Percentiles rank a stretch among this genome's conserved stretches.
Evolutionary conservation across 2,113 vertebrate species (phyloP).

Genomic region (Chaetorhynchus papuensis): DNA sequence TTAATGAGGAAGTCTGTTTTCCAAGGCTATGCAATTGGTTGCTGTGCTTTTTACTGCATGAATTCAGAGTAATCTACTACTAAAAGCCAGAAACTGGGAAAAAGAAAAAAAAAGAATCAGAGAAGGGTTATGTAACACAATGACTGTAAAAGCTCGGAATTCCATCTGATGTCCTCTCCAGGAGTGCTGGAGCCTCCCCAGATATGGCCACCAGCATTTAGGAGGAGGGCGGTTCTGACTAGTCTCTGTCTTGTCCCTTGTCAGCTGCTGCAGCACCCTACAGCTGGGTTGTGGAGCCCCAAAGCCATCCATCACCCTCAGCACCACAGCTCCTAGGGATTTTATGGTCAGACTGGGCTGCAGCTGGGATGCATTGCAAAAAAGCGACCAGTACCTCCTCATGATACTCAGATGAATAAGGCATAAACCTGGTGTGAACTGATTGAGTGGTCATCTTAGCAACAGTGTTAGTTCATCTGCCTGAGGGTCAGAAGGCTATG

Average conservation of each 20-base stretch:
- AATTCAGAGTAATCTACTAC: background rate
- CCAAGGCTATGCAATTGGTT: background rate
- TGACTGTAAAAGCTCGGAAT: background rate
- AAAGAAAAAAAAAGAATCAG: background rate
- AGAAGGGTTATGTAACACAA: background rate
- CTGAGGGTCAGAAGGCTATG: background rate
- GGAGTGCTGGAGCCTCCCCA: background rate
- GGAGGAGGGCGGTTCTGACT: background rate
- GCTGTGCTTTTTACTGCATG: constrained; percentile 4
- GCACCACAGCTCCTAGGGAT: background rate
- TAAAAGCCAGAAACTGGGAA: background rate
- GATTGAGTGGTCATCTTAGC: background rate
- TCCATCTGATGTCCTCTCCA: background rate
- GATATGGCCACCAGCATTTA: background rate
- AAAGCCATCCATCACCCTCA: background rate
- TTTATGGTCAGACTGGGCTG: accelerated
- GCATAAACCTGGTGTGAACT: background rate
- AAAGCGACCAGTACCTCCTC: background rate
- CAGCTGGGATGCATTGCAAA: background rate
- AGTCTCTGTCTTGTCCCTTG: background rate
- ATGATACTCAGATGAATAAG: background rate
- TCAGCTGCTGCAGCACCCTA: background rate
- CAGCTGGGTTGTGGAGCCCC: background rate
- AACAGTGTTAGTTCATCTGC: background rate
- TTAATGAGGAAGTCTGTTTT: constrained; percentile 7